These are phyloP conservation scores for Crotophaga sulcirostris DNA, from an alignment of 2,113 vertebrate genomes.

Conservation along the genomic window DNA sequence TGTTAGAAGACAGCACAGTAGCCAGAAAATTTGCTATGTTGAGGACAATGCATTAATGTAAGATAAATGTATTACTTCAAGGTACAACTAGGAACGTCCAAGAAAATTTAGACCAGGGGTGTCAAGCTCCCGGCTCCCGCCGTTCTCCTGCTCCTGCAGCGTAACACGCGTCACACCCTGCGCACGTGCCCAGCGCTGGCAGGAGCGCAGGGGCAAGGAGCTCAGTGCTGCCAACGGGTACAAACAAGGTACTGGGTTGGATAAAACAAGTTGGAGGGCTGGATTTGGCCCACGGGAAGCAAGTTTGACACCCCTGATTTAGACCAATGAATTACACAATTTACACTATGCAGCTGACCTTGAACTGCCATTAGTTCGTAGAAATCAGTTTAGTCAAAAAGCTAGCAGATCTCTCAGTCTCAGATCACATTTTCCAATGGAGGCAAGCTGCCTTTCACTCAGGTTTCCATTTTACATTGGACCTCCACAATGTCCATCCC, in stretches of 20 bases:
- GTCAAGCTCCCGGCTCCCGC: no score
- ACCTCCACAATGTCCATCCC: background rate
- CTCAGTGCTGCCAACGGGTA: no score
- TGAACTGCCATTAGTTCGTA: background rate
- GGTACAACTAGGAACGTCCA: background rate
- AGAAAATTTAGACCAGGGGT: background rate
- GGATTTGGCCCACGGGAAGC: no score
- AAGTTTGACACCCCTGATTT: no score
- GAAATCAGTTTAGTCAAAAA: slow-evolving; percentile 1
- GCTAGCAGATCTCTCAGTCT: background rate
- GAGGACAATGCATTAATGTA: slow-evolving; percentile 1
- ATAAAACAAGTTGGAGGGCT: no score
- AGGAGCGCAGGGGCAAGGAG: no score
- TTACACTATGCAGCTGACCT: background rate
- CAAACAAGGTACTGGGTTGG: no score
- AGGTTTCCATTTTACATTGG: background rate
- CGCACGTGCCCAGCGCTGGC: no score
- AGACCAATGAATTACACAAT: background rate
- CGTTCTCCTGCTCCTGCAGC: no score
- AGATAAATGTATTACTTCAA: slow-evolving; percentile 32
- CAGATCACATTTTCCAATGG: background rate
- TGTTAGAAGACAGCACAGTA: background rate
- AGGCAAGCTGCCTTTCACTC: background rate
- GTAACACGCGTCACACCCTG: no score
- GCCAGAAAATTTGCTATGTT: background rate